Evolutionary conservation across 2,888 invertebrate genomes (phyloP), one percentile per base, ranked within the genome.

Genomic region (Sipha maydis): DNA sequence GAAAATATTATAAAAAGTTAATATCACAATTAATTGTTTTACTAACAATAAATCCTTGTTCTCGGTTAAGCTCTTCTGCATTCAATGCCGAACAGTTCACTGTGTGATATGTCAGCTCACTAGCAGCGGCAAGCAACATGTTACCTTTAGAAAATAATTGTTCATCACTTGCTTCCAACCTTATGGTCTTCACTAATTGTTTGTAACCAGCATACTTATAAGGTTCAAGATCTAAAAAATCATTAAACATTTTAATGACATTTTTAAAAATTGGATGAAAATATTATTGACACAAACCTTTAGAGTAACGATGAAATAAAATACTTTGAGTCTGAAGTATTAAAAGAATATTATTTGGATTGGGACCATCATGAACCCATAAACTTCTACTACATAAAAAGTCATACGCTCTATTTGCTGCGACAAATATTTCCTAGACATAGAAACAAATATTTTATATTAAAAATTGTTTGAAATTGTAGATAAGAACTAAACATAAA

Each of bases 121-220:
- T 96, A 7, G 99, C 98, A 31, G 98, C 97, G 0, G 97, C 95
- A 90, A 99, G 92, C 71, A 99, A 92, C 48, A 96, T 96, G 0
- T 94, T 94, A 90, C 94, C 94, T 92, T 97, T 97, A 5, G 96
- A 96, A 93, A 99, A 99, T 90, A 99, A 93, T 90, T 96, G 95
- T 89, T 98, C 98, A 91, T 99, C 99, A 85, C 95, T 95, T 0
- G 98, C 97, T 92, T 99, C 99, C 92, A 98, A 93, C 90, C 96
- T 95, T 90, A 99, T 98, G 4, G 99, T 99, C 92, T 97, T 96
- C 84, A 99, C 96, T 38, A 99, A 93, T 93, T 98, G 98, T 0
- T 98, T 98, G 93, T 99, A 99, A 21, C 99, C 99, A 89, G 99
- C 98, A 93, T 99, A 99, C 92, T 99, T 99, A 93, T 99, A 99